A percentile compares a stretch with the other conserved stretches of the same genome.
phyloP scores from a whole-genome alignment of 2,888 invertebrate species.

The Drosophila sordidapex region DNA sequence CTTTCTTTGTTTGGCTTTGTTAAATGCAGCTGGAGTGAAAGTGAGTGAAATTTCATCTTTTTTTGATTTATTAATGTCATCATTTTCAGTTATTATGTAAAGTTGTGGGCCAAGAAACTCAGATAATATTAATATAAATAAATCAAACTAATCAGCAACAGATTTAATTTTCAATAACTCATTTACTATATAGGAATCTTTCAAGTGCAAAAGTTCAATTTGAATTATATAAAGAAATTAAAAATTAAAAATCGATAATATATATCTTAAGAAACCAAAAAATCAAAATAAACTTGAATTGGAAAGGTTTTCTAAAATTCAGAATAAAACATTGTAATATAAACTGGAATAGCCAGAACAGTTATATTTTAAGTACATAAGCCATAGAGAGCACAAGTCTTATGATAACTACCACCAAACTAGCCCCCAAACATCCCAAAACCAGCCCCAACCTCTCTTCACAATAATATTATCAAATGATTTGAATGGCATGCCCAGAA shows the following conservation, averaged over 20 bases:
- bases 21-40: conserved; percentile 32
- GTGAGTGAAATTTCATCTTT: conserved; percentile 8
- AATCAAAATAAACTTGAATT: no score
- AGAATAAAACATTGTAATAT: no score
- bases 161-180: no score
- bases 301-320: not conserved
- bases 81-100: not conserved
- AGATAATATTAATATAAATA: not conserved
- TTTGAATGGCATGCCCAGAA: conserved; percentile 54
- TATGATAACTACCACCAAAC: conserved; percentile 6
- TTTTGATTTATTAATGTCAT: conserved; percentile 10
- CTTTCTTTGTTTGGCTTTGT: conserved; percentile 17
- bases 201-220: not conserved
- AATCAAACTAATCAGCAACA: not conserved
- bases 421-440: not conserved
- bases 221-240: no score
- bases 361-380: not conserved
- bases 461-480: conserved; percentile 55
- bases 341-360: not conserved
- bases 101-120: not conserved
- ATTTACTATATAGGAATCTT: no score
- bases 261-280: no score
- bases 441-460: not conserved
- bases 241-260: no score
- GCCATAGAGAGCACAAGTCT: conserved; percentile 10